Conservation (phyloP, 1,140 invertebrate species). For the Cyclargus thomasi region DNA sequence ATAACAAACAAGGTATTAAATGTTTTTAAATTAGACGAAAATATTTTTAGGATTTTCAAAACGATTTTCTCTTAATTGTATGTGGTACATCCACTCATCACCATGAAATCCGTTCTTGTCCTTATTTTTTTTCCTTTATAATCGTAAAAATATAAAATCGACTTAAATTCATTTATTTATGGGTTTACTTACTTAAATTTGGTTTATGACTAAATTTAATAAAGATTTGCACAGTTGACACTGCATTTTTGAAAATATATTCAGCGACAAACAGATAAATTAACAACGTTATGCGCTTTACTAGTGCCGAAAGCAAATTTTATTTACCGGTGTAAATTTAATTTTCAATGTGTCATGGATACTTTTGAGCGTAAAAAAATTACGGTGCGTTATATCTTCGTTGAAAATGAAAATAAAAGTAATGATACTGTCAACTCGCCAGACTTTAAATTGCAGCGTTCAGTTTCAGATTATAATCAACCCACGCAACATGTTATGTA, state of each 20-base stretch:
- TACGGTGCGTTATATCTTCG: neutral
- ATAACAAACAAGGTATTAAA: neutral
- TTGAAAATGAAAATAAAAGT: slow-evolving; percentile 14
- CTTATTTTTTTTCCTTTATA: too few relatives aligned
- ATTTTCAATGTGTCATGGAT: neutral
- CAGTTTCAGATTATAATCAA: slow-evolving; percentile 1
- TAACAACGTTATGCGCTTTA: neutral
- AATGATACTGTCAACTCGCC: slow-evolving; percentile 6
- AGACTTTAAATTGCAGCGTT: slow-evolving; percentile 9
- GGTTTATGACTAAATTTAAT: neutral
- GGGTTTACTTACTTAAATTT: too few relatives aligned
- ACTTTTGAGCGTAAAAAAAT: neutral
- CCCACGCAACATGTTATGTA: neutral
- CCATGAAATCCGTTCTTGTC: too few relatives aligned
- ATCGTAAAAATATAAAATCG: too few relatives aligned
- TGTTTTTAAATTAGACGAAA: neutral
- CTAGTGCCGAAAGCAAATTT: neutral
- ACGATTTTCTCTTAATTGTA: neutral
- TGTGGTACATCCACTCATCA: too few relatives aligned
- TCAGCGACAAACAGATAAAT: neutral
- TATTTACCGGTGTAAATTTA: slow-evolving; percentile 7
- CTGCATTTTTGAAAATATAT: neutral
- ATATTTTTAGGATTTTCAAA: neutral
- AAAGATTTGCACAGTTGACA: neutral
- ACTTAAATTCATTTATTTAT: too few relatives aligned